Evolutionary conservation across 2,113 vertebrate species (phyloP).

Genomic region (Eclectus roratus): DNA sequence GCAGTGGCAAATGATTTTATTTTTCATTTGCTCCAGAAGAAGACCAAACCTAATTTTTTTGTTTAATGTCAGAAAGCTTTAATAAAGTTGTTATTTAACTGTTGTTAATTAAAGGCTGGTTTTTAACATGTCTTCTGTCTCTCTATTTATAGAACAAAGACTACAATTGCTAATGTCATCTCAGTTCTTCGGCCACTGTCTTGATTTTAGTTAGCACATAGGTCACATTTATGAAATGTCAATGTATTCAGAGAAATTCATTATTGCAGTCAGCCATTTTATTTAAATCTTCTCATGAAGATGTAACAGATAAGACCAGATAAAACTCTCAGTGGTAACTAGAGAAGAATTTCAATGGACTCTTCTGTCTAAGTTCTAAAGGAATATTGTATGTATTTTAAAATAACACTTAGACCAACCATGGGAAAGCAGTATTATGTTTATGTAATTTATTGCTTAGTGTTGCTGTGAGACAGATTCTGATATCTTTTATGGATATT

Average conservation of each 20-base stretch:
- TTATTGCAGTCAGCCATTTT: slow-evolving; percentile 13
- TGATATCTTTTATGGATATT: not conserved
- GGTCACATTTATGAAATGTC: slow-evolving; percentile 49
- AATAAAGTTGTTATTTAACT: not conserved
- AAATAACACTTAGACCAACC: not conserved
- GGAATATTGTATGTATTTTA: not conserved
- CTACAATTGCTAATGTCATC: not conserved
- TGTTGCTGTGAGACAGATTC: not conserved
- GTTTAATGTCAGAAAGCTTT: slow-evolving; percentile 6
- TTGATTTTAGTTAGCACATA: slow-evolving; percentile 12
- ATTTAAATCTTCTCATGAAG: slow-evolving; percentile 35
- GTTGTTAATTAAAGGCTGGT: not conserved
- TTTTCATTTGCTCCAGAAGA: not conserved
- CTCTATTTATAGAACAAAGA: slow-evolving; percentile 19
- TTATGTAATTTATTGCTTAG: not conserved
- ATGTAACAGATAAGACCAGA: not conserved
- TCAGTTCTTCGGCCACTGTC: not conserved
- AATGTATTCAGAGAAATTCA: slow-evolving; percentile 3
- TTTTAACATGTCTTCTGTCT: not conserved
- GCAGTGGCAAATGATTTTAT: not conserved
- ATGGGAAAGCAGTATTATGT: not conserved
- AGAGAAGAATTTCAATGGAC: not conserved
- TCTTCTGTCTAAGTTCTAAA: not conserved
- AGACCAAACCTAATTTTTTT: not conserved
- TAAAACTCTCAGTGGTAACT: not conserved